Evolutionary conservation across 2,113 vertebrate genomes (phyloP).

Genomic region (Melanocharis versteri): DNA sequence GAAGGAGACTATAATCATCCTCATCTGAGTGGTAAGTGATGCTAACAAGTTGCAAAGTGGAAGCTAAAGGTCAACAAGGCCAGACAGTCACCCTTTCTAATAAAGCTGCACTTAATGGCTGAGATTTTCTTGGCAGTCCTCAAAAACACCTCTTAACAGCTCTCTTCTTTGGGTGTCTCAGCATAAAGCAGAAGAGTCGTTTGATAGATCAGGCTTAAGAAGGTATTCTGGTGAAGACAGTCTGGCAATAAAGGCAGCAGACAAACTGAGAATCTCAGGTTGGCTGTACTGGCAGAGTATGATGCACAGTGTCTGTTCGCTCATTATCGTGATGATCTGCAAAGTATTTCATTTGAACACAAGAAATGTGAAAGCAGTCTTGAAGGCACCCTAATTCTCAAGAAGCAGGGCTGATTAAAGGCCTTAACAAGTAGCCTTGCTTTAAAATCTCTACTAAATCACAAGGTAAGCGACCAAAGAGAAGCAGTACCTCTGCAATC

Average conservation of each 20-base stretch:
- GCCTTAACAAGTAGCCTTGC: not conserved
- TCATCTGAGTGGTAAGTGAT: not conserved
- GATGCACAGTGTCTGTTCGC: not conserved
- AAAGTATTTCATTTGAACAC: not conserved
- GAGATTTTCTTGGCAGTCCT: not conserved
- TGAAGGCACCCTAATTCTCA: not conserved
- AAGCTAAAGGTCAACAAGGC: not conserved
- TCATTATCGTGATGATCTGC: not conserved
- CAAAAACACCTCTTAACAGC: not conserved
- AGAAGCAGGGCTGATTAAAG: not conserved
- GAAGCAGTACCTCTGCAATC: not conserved
- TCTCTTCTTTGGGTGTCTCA: not conserved
- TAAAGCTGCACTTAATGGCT: not conserved
- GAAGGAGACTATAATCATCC: not conserved
- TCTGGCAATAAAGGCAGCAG: not conserved
- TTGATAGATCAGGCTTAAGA: not conserved
- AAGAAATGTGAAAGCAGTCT: not conserved
- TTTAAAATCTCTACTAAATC: not conserved
- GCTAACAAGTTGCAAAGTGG: not conserved
- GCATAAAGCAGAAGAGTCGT: not conserved
- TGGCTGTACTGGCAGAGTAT: not conserved
- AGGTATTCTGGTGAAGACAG: not conserved
- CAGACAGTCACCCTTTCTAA: not conserved
- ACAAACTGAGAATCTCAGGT: not conserved
- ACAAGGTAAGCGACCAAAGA: not conserved